These are phyloP conservation scores for Cryptus viduatorius DNA, from an alignment of 2,888 invertebrate genomes.

Conservation along the genomic window DNA sequence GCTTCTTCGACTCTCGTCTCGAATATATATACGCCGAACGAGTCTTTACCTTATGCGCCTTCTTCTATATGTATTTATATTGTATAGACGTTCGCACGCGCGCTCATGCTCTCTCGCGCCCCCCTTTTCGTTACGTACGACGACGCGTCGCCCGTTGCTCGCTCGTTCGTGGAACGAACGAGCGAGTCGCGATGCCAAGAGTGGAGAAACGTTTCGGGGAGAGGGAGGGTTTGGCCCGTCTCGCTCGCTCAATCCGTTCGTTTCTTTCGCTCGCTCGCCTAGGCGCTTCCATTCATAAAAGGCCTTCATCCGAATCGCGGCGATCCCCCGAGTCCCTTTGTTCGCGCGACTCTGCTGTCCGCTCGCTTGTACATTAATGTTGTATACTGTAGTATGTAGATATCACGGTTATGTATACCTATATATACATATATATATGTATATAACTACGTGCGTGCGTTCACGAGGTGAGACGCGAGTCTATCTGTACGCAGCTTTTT, in stretches of 20 bases:
- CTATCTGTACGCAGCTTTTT: constrained; percentile 45
- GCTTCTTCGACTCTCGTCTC: constrained; percentile 51
- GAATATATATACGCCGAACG: constrained; percentile 7
- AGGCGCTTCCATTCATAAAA: constrained; percentile 73
- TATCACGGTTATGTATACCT: constrained; percentile 24
- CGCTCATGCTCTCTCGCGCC: constrained; percentile 71
- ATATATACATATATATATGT: constrained; percentile 17
- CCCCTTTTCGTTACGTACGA: constrained; percentile 56
- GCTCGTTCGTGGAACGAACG: constrained; percentile 45
- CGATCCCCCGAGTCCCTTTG: constrained; percentile 69
- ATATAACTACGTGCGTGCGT: constrained; percentile 43
- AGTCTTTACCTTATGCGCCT: constrained; percentile 43
- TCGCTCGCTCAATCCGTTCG: constrained; percentile 52
- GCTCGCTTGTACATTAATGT: constrained; percentile 37
- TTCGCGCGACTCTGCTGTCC: constrained; percentile 66
- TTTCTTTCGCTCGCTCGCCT: constrained; percentile 66
- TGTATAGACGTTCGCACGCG: constrained; percentile 59
- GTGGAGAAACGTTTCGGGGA: constrained; percentile 31
- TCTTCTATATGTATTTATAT: constrained; percentile 54
- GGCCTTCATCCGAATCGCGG: constrained; percentile 70
- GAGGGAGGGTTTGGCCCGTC: neutral
- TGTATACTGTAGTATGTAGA: constrained; percentile 22
- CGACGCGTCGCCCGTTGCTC: constrained; percentile 34
- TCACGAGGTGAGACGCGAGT: constrained; percentile 58
- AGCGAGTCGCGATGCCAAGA: constrained; percentile 58